Evolutionary conservation across 2,888 invertebrate genomes (phyloP).

Genomic region (Ganaspis brasiliensis): DNA sequence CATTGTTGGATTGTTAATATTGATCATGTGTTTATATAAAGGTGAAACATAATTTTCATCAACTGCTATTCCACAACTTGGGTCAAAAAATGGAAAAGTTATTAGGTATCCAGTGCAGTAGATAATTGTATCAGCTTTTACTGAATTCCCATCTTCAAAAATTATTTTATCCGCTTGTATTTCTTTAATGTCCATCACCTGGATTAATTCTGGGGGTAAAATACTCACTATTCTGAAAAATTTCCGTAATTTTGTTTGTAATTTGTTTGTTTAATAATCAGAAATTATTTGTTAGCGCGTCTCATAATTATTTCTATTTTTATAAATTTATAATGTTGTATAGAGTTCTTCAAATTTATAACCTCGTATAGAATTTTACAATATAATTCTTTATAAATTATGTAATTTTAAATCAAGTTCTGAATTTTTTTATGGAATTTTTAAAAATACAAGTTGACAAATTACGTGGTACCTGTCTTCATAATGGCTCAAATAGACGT

Average conservation of each 20-base stretch:
- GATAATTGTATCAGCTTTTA: constrained; percentile 85
- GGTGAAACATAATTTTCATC: constrained; percentile 86
- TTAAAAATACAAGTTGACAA: too few species aligned
- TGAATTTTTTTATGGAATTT: too few species aligned
- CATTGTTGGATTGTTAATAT: constrained; percentile 89
- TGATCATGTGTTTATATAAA: constrained; percentile 89
- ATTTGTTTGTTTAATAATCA: too few species aligned
- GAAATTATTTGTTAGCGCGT: too few species aligned
- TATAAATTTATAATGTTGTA: too few species aligned
- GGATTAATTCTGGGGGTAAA: constrained; percentile 81
- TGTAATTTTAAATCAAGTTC: too few species aligned
- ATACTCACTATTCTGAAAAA: constrained; percentile 78
- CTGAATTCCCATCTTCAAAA: constrained; percentile 84
- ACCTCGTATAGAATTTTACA: background rate
- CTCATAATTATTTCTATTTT: too few species aligned
- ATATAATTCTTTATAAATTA: too few species aligned
- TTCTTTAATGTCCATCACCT: constrained; percentile 82
- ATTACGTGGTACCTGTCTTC: constrained; percentile 79
- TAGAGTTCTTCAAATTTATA: too few species aligned
- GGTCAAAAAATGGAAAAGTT: constrained; percentile 86
- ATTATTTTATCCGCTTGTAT: constrained; percentile 82
- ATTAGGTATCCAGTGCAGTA: constrained; percentile 90
- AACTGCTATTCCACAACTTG: constrained; percentile 84
- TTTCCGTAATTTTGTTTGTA: background rate
- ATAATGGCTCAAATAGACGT: constrained; percentile 83